These are phyloP conservation scores for Cryptoblepharus egeriae DNA, from an alignment of 2,797 vertebrate genomes.

Conservation along the genomic window DNA sequence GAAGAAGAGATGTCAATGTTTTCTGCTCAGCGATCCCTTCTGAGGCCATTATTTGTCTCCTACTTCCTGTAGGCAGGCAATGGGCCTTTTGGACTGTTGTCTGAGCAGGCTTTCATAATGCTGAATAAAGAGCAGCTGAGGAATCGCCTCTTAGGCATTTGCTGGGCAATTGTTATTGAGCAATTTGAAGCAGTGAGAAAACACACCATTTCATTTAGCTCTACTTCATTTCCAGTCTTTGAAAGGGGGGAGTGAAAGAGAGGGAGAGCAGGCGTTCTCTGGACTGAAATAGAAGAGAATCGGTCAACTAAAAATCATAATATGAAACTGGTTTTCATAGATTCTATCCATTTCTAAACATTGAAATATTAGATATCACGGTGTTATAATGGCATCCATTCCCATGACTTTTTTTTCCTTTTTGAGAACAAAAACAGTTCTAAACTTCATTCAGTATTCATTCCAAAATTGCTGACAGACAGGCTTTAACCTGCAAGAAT, in stretches of 20 bases:
- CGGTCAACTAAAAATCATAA: neutral
- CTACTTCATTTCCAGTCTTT: neutral
- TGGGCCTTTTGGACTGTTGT: slow-evolving; percentile 59
- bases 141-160: slow-evolving; percentile 31
- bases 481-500: neutral
- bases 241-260: neutral
- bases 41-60: slow-evolving; percentile 63
- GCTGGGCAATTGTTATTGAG: slow-evolving; percentile 33
- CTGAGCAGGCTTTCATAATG: slow-evolving; percentile 50
- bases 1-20: slow-evolving; percentile 64
- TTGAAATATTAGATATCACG: neutral
- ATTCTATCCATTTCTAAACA: neutral
- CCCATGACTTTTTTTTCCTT: neutral
- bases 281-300: neutral
- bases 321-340: neutral
- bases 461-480: neutral
- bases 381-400: neutral
- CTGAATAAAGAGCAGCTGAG: slow-evolving; percentile 55
- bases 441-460: neutral
- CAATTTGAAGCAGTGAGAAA: slow-evolving; percentile 26
- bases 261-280: no score
- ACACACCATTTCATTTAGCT: slow-evolving; percentile 22
- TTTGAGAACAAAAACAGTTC: neutral
- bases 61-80: slow-evolving; percentile 68
- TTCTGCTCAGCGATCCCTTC: slow-evolving; percentile 63